Evolutionary conservation across 1,140 invertebrate species (phyloP).

Genomic region (Phenacoccus solenopsis): DNA sequence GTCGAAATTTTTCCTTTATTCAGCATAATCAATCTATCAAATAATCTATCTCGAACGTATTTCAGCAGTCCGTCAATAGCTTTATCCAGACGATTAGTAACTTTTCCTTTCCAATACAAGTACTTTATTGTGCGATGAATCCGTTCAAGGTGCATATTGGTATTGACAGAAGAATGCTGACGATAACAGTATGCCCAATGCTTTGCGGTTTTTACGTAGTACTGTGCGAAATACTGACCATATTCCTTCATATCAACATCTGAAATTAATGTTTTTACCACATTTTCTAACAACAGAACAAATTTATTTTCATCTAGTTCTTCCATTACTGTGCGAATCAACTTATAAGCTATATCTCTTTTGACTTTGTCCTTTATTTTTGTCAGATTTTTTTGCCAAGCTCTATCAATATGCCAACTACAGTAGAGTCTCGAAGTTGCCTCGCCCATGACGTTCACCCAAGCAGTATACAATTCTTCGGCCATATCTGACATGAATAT

Average conservation of each 20-base stretch:
- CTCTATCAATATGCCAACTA: slow-evolving; percentile 18
- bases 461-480: slow-evolving; percentile 10
- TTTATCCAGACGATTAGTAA: slow-evolving; percentile 1
- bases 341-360: neutral
- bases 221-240: slow-evolving; percentile 9
- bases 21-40: neutral
- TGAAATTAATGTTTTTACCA: neutral
- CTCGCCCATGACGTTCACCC: slow-evolving; percentile 13
- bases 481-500: slow-evolving; percentile 20
- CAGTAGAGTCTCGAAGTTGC: neutral
- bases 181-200: slow-evolving; percentile 5
- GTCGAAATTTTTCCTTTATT: neutral
- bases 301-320: slow-evolving; percentile 9
- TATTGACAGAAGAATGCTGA: neutral
- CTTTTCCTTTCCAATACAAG: slow-evolving; percentile 11
- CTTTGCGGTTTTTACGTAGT: neutral
- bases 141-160: slow-evolving; percentile 13
- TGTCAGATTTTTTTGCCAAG: neutral
- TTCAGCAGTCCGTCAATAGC: neutral
- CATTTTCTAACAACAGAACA: neutral
- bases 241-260: neutral
- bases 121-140: slow-evolving; percentile 4
- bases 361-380: neutral
- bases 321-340: neutral
- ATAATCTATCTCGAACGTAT: neutral